Evolutionary conservation across 2,888 invertebrate genomes (phyloP).

Genomic region (Alcis repandata): DNA sequence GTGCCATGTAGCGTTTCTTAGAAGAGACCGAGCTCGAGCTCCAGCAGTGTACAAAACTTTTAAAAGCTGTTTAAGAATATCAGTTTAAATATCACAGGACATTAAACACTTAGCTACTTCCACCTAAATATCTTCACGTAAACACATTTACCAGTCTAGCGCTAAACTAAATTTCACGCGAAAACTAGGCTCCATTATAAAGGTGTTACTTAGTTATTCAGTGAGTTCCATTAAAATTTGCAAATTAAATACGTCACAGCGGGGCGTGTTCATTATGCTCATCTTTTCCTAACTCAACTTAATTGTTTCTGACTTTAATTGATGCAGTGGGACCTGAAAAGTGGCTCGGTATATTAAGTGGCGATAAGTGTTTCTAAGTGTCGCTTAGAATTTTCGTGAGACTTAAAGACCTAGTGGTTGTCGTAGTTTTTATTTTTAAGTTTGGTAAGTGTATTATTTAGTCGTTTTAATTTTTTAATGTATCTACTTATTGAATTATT

Average conservation of each 20-base stretch:
- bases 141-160: neutral
- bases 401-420: too few species aligned
- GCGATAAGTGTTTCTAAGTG: neutral
- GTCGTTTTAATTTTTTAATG: too few species aligned
- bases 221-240: conserved; percentile 45
- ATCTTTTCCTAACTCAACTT: conserved; percentile 71
- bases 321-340: conserved; percentile 28
- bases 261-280: conserved; percentile 68
- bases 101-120: too few species aligned
- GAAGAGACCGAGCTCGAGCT: too few species aligned
- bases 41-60: too few species aligned
- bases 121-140: too few species aligned
- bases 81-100: too few species aligned
- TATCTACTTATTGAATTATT: too few species aligned
- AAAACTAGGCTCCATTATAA: conserved; percentile 26
- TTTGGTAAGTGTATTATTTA: too few species aligned
- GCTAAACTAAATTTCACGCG: conserved; percentile 10
- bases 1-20: too few species aligned
- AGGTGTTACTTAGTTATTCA: conserved; percentile 34
- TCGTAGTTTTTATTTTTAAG: too few species aligned
- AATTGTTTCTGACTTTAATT: conserved; percentile 66
- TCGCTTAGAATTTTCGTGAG: neutral
- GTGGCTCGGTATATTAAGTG: conserved; percentile 10
- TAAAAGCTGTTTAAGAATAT: too few species aligned
- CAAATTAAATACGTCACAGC: conserved; percentile 73